phyloP scores from a whole-genome alignment of 2,888 invertebrate species.

The Drosophila macrospina region DNA sequence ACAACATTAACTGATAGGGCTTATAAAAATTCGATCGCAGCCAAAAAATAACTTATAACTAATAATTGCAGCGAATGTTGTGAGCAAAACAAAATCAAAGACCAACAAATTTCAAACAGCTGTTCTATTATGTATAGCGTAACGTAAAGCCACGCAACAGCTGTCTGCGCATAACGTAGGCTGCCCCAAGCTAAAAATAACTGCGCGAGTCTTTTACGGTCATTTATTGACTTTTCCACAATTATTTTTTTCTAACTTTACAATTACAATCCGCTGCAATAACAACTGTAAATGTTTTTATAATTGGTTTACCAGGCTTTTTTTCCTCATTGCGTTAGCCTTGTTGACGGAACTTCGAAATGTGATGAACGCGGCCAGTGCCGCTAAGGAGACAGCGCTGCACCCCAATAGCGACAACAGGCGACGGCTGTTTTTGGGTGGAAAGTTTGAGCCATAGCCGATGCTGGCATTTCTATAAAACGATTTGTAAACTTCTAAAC shows the following conservation, averaged over 20 bases:
- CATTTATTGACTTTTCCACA: slow-evolving; percentile 73
- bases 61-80: slow-evolving; percentile 52
- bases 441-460: slow-evolving; percentile 29
- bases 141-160: slow-evolving; percentile 28
- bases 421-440: slow-evolving; percentile 27
- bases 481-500: slow-evolving; percentile 30
- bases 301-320: slow-evolving; percentile 60
- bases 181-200: slow-evolving; percentile 79
- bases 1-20: not conserved
- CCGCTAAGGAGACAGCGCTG: slow-evolving; percentile 57
- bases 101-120: slow-evolving; percentile 50
- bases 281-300: not conserved
- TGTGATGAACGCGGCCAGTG: slow-evolving; percentile 57
- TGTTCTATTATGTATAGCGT: slow-evolving; percentile 38
- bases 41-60: slow-evolving; percentile 15
- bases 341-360: slow-evolving; percentile 50
- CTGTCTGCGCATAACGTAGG: slow-evolving; percentile 44
- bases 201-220: slow-evolving; percentile 75
- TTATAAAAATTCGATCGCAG: slow-evolving; percentile 14
- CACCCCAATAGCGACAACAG: slow-evolving; percentile 53
- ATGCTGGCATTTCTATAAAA: slow-evolving; percentile 39
- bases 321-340: slow-evolving; percentile 58
- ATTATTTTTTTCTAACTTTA: not conserved
- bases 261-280: not conserved
- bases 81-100: slow-evolving; percentile 71